A percentile compares a stretch with the other conserved stretches of the same genome.
Evolutionary conservation across 2,797 vertebrate genomes (phyloP).

Genomic region (Cyclopterus lumpus): DNA sequence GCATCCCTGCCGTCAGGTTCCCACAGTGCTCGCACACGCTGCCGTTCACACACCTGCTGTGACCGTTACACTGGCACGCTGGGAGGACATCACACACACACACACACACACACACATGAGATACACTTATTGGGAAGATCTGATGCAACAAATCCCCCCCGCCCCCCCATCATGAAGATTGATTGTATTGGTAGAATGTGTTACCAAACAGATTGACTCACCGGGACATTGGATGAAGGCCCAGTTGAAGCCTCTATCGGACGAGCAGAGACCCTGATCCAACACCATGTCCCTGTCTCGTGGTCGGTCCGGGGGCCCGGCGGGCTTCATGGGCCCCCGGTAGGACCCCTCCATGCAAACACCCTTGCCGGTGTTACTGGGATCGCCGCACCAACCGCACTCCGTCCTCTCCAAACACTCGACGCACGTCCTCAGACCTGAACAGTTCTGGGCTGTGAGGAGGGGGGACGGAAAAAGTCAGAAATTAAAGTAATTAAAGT

Average conservation of each 20-base stretch:
- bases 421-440: conserved; percentile 89
- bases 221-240: conserved; percentile 95
- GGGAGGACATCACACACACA: conserved; percentile 40
- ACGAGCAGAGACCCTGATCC: conserved; percentile 86
- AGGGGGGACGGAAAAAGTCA: no score
- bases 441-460: conserved; percentile 91
- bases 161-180: background rate
- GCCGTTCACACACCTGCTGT: conserved; percentile 93
- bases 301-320: conserved; percentile 38
- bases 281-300: conserved; percentile 83
- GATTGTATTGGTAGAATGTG: no score
- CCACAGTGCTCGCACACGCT: conserved; percentile 93
- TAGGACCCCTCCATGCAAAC: conserved; percentile 91
- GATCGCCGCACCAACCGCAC: conserved; percentile 94
- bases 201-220: no score
- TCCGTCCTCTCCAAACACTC: conserved; percentile 91
- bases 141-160: background rate
- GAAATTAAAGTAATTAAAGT: no score
- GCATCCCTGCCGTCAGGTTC: conserved; percentile 93
- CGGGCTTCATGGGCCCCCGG: conserved; percentile 86
- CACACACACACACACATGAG: conserved; percentile 15
- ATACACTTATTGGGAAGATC: background rate
- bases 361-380: conserved; percentile 90
- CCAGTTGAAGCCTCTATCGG: conserved; percentile 91
- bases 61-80: conserved; percentile 97